Percentiles rank a stretch among this genome's conserved stretches.
phyloP scores from a whole-genome alignment of 2,113 vertebrate genomes.

The Dipodomys stephensi region DNA sequence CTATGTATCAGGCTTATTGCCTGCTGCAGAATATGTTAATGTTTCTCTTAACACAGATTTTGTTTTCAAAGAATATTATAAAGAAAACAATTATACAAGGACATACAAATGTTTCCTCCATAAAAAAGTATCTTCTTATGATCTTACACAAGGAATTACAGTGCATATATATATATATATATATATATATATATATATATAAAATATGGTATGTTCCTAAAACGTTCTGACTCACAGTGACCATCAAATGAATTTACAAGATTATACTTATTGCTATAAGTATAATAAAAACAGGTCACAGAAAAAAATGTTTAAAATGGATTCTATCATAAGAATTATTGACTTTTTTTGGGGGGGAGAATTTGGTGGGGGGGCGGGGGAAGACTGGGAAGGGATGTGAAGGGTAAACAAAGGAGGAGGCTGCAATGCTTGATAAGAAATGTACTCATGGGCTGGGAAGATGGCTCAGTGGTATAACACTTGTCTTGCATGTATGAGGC shows the following conservation, averaged over 20 bases:
- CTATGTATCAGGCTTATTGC: neutral
- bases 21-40: neutral
- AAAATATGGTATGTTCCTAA: neutral
- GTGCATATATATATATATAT: neutral
- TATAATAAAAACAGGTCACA: constrained; percentile 12
- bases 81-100: neutral
- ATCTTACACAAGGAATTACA: constrained; percentile 41
- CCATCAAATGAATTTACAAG: constrained; percentile 26
- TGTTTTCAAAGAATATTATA: constrained; percentile 11
- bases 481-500: too few species aligned
- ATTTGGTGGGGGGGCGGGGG: too few species aligned
- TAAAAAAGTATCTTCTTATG: neutral
- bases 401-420: too few species aligned
- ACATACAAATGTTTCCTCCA: constrained; percentile 33
- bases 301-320: neutral
- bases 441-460: too few species aligned
- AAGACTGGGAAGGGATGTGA: too few species aligned
- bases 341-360: neutral
- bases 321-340: constrained; percentile 46
- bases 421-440: too few species aligned
- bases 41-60: neutral
- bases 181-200: neutral
- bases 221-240: neutral
- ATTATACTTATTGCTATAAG: neutral
- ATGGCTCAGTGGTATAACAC: too few species aligned